Evolutionary conservation across 2,113 vertebrate genomes (phyloP).

Genomic region (Lepisosteus oculatus): DNA sequence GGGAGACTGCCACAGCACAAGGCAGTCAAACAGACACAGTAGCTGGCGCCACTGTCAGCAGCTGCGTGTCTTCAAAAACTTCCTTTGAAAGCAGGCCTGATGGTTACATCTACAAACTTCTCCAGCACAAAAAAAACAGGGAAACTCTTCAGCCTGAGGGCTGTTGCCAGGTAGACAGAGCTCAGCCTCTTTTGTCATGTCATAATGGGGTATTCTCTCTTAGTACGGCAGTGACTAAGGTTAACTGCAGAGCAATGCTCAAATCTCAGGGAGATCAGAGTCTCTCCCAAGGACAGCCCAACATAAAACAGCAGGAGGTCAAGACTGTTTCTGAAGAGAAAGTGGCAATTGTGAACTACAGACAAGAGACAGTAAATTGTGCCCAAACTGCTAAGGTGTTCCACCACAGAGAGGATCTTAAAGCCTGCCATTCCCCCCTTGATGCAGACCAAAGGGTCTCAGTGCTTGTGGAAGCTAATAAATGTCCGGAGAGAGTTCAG

Average conservation of each 20-base stretch:
- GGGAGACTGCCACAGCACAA: slow-evolving; percentile 29
- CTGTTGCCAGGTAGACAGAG: slow-evolving; percentile 30
- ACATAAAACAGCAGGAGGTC: neutral
- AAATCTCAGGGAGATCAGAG: slow-evolving; percentile 40
- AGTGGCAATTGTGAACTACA: slow-evolving; percentile 33
- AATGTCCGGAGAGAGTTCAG: neutral
- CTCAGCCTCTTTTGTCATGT: slow-evolving; percentile 22
- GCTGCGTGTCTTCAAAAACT: slow-evolving; percentile 29
- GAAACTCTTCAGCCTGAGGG: slow-evolving; percentile 35
- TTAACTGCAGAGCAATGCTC: slow-evolving; percentile 30
- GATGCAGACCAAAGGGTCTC: slow-evolving; percentile 9
- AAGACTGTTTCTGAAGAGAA: slow-evolving; percentile 36
- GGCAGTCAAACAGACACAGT: slow-evolving; percentile 24
- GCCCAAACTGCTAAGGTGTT: slow-evolving; percentile 19
- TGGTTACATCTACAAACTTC: slow-evolving; percentile 76
- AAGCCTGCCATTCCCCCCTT: neutral
- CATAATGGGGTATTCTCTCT: slow-evolving; percentile 42
- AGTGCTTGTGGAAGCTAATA: too few relatives aligned
- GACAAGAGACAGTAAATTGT: slow-evolving; percentile 34
- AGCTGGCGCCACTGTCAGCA: slow-evolving; percentile 6
- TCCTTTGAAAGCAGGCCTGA: slow-evolving; percentile 48
- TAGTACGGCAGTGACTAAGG: slow-evolving; percentile 33
- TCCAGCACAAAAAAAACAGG: slow-evolving; percentile 65
- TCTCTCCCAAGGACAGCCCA: slow-evolving; percentile 26
- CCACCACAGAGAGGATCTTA: slow-evolving; percentile 25